Evolutionary conservation across 1,140 invertebrate species (phyloP).

Genomic region (Himalopsyche phryganea): DNA sequence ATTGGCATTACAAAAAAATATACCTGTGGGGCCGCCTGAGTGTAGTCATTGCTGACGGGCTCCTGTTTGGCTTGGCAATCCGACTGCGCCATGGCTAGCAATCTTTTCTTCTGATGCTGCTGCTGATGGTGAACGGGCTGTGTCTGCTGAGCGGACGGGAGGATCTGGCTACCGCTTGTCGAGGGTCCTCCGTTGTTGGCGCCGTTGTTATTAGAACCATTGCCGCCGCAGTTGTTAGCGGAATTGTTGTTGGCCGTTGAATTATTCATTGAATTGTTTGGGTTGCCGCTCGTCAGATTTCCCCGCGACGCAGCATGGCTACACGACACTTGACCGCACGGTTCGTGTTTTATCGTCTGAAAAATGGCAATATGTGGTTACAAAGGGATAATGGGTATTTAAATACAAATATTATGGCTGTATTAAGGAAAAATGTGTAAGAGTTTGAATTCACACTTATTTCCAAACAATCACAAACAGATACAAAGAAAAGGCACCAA

Average conservation of each 20-base stretch:
- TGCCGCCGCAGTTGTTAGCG: constrained; percentile 58
- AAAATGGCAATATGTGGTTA: not conserved
- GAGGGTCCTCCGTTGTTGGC: constrained; percentile 52
- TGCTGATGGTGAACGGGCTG: constrained; percentile 47
- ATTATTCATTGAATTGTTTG: too few species aligned
- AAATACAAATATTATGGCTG: not conserved
- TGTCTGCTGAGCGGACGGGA: constrained; percentile 30
- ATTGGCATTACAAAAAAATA: too few species aligned
- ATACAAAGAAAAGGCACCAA: too few species aligned
- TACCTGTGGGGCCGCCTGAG: constrained; percentile 35
- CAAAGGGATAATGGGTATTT: too few species aligned
- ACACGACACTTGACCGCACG: constrained; percentile 27
- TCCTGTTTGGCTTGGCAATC: constrained; percentile 57
- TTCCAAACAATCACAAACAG: too few species aligned
- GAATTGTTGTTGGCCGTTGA: constrained; percentile 55
- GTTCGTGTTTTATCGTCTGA: constrained; percentile 32
- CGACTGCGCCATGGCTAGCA: constrained; percentile 78
- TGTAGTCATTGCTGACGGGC: constrained; percentile 33
- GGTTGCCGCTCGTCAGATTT: constrained; percentile 6
- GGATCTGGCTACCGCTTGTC: constrained; percentile 39
- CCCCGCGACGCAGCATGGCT: constrained; percentile 13
- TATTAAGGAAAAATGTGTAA: too few species aligned
- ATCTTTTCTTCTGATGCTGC: constrained; percentile 84
- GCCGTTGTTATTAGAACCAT: constrained; percentile 47
- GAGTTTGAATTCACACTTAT: too few species aligned